Conservation (phyloP, 2,888 invertebrate genomes). For the Rosalia funebris region DNA sequence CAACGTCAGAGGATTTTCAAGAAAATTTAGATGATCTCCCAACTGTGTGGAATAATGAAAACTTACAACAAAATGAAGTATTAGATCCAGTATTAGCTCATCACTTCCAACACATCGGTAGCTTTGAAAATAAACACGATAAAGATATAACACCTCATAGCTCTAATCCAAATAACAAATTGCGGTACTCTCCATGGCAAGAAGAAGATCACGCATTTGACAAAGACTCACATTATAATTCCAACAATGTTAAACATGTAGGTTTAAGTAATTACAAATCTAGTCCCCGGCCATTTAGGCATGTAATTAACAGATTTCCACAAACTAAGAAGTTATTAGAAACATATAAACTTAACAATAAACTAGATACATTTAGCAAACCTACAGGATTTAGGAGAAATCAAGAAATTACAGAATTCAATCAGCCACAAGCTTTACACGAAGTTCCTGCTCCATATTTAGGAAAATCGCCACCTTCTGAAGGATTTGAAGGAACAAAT, state of each 20-base stretch:
- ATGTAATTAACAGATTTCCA: neutral
- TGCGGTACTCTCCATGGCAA: neutral
- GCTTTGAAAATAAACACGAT: neutral
- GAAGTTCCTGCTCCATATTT: conserved; percentile 20
- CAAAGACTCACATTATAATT: neutral
- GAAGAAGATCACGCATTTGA: neutral
- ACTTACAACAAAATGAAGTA: neutral
- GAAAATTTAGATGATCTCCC: neutral
- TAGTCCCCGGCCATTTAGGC: too few relatives aligned
- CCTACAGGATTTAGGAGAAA: neutral
- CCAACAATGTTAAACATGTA: neutral
- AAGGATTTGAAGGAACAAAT: neutral
- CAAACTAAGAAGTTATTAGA: neutral
- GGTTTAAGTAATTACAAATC: neutral
- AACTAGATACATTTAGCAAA: neutral
- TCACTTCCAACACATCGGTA: neutral
- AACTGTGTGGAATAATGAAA: neutral
- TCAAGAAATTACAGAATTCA: conserved; percentile 2
- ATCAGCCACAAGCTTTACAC: conserved; percentile 17
- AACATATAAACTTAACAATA: neutral
- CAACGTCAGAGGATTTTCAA: neutral
- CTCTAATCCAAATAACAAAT: neutral
- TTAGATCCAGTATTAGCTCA: conserved; percentile 5
- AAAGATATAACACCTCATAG: neutral
- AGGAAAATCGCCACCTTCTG: conserved; percentile 1